Base-by-base conservation (phyloP, 1,140 invertebrate species). In the Trachymyrmex cornetzi region DNA sequence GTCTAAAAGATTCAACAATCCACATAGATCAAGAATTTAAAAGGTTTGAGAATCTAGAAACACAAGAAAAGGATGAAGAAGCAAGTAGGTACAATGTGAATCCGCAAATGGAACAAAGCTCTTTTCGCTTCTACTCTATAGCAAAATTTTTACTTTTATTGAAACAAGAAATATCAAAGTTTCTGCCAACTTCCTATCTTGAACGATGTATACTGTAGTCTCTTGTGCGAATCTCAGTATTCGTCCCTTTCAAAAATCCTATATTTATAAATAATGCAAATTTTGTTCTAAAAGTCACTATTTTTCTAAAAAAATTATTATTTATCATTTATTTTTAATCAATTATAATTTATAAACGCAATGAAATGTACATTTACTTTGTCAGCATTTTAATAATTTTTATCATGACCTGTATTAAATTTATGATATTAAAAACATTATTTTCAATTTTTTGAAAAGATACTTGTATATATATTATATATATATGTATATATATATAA, bases 61-160 rank as follows among this genome's bases (percentile, higher is more conserved):
- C 53, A 27, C 53, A 27, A 67, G 72, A 71, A 81, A 53, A 24
- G 71, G 27, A 55, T 30, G 24, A 30, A 48, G 12, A 27, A 67
- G 61, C 22, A 22, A 66, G 30, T 27, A 27, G 27, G 59, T 82
- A 30, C 61, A 88, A 79, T 50, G 74, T 50, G 66, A 89, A 81
- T 86, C 87, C 64, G 64, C 59, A 89, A 90, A 88, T 89, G 87
- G 84, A 89, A 89, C 74, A 67, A 77, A 64, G 63, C 59, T 19
- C 63, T 59, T 59, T 77, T 64, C 22, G 38, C 59, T 55, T 50
- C 66, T 50, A 53, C 16, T 24, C n/a, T 24, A 24, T 34, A n/a
- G 19, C 12, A 75, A 50, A 72, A 55, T 77, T 72, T 48, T 87
- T 89, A 34, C 55, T 38, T 88, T 84, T 90, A 88, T 82, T 64